phyloP scores from a whole-genome alignment of 2,888 invertebrate genomes.

The Drosophila merina region DNA sequence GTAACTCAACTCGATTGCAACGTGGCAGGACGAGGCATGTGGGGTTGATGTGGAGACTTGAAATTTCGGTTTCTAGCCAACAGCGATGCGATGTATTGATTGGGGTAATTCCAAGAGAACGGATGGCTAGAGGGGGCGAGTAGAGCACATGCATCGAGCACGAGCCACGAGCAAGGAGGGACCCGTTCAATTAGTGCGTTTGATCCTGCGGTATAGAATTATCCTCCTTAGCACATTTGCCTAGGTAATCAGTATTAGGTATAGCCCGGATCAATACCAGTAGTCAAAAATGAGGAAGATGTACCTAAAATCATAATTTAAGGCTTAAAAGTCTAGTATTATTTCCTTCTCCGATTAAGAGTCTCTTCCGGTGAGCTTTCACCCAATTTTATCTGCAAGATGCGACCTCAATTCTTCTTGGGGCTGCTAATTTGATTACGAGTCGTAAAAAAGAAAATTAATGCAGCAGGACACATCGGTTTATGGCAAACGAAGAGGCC shows the following conservation, averaged over 20 bases:
- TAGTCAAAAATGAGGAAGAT: not conserved
- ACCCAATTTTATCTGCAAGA: conserved; percentile 51
- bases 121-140: not conserved
- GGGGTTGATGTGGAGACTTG: conserved; percentile 6
- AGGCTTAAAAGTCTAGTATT: not conserved
- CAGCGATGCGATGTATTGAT: conserved; percentile 35
- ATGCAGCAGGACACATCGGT: conserved; percentile 48
- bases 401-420: conserved; percentile 49
- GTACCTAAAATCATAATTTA: not conserved
- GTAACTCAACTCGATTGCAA: conserved; percentile 72
- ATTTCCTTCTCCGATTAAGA: not conserved
- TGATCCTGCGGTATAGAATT: conserved; percentile 34
- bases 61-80: conserved; percentile 27
- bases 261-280: not conserved
- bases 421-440: conserved; percentile 62
- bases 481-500: conserved; percentile 58
- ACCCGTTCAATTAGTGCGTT: conserved; percentile 61
- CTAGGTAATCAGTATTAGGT: not conserved
- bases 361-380: not conserved
- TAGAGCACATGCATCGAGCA: not conserved
- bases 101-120: conserved; percentile 16
- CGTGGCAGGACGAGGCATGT: conserved; percentile 12
- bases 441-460: conserved; percentile 40
- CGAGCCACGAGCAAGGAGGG: not conserved
- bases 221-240: conserved; percentile 15